Conservation (phyloP, 2,888 invertebrate genomes). For the Lacanobia wlatinum region DNA sequence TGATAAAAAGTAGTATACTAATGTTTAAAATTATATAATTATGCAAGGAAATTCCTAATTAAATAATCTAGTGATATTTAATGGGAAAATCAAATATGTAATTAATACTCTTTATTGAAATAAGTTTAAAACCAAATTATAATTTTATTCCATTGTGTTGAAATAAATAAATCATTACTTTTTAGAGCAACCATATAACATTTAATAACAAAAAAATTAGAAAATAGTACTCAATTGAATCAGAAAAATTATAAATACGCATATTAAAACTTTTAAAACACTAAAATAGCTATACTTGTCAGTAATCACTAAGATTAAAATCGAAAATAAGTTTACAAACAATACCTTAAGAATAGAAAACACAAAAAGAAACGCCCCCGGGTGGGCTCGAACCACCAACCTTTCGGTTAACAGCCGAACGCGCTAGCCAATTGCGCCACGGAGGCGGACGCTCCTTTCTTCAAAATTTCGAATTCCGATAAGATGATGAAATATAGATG, state of each 20-base stretch:
- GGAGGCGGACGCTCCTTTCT: slow-evolving; percentile 72
- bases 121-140: no score
- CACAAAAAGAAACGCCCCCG: slow-evolving; percentile 93
- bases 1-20: no score
- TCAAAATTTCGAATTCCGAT: slow-evolving; percentile 71
- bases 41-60: not conserved
- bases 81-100: no score
- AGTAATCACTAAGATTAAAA: not conserved
- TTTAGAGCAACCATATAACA: no score
- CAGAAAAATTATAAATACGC: not conserved
- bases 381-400: slow-evolving; percentile 99
- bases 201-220: not conserved
- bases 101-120: no score
- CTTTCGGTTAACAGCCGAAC: slow-evolving; percentile 99
- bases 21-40: not conserved
- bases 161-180: no score
- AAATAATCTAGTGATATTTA: no score
- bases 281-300: not conserved
- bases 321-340: not conserved
- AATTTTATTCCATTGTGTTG: no score
- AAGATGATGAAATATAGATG: slow-evolving; percentile 21
- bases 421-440: slow-evolving; percentile 96
- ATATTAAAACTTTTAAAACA: not conserved
- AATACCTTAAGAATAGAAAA: slow-evolving; percentile 24
- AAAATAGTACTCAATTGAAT: not conserved